A percentile compares a stretch with the other conserved stretches of the same genome.
Conservation (phyloP, 2,797 vertebrate species). For the Echiichthys vipera region DNA sequence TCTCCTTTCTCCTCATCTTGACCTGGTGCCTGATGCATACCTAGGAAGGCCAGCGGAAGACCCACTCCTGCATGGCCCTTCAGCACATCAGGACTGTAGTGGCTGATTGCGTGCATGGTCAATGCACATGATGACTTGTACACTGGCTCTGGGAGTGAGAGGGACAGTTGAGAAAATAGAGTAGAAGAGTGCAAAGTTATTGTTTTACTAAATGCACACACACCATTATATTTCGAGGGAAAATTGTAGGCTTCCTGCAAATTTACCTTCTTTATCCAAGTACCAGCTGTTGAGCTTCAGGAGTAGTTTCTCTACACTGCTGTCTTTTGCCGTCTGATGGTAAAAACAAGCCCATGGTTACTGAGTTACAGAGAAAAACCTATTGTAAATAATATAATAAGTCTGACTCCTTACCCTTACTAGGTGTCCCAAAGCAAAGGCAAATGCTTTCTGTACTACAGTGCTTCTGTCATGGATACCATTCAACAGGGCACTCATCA, state of each 20-base stretch:
- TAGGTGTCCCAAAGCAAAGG: slow-evolving; percentile 95
- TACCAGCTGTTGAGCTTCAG: slow-evolving; percentile 95
- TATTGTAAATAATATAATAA: not conserved
- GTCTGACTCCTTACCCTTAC: slow-evolving; percentile 88
- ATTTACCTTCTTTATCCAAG: slow-evolving; percentile 96
- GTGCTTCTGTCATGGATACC: slow-evolving; percentile 94
- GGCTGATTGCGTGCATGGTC: slow-evolving; percentile 93
- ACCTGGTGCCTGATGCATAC: slow-evolving; percentile 94
- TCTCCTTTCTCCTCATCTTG: slow-evolving; percentile 92
- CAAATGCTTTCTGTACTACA: slow-evolving; percentile 94
- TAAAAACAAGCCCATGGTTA: not conserved
- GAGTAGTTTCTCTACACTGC: slow-evolving; percentile 94
- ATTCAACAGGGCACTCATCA: slow-evolving; percentile 94
- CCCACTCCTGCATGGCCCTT: slow-evolving; percentile 92
- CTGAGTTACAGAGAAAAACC: not conserved
- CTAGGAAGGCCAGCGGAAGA: slow-evolving; percentile 95
- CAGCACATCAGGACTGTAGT: slow-evolving; percentile 95
- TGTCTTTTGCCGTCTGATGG: slow-evolving; percentile 92
- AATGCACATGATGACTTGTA: slow-evolving; percentile 92
- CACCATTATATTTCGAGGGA: not conserved
- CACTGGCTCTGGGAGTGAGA: slow-evolving; percentile 84
- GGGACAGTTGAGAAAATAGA: not conserved
- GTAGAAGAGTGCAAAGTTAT: not conserved
- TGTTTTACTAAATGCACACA: not conserved
- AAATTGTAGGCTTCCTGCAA: not conserved